Percentiles rank a stretch among this genome's conserved stretches.
phyloP scores from a whole-genome alignment of 2,888 invertebrate species.

The Nomada lathburiana region DNA sequence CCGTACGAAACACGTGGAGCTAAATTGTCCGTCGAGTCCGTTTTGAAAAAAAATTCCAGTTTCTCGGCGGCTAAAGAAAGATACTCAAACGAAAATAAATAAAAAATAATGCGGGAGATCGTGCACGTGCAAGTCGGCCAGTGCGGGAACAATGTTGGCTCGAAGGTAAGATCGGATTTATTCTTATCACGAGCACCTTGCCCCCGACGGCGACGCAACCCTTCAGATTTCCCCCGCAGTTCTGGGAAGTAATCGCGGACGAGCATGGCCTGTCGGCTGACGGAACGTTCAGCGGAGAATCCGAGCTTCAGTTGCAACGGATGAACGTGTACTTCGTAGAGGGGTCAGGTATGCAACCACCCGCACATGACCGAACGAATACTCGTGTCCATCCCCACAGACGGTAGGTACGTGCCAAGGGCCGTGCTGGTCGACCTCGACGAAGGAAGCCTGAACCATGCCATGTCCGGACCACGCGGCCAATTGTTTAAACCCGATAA shows the following conservation, averaged over 20 bases:
- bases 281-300: conserved; percentile 86
- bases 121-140: conserved; percentile 93
- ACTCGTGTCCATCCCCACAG: conserved; percentile 28
- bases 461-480: conserved; percentile 86
- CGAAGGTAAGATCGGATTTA: conserved; percentile 85
- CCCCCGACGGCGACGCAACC: background rate
- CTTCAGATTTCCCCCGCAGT: conserved; percentile 40
- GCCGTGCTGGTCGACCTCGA: conserved; percentile 88
- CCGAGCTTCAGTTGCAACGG: conserved; percentile 86
- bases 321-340: conserved; percentile 87
- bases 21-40: background rate
- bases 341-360: conserved; percentile 79
- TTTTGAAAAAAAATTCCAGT: background rate
- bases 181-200: background rate
- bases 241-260: conserved; percentile 92
- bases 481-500: conserved; percentile 88
- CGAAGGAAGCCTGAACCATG: conserved; percentile 88
- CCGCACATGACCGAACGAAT: background rate
- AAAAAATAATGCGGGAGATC: conserved; percentile 89
- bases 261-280: conserved; percentile 87
- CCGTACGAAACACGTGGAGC: too few species aligned
- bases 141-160: conserved; percentile 94
- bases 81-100: too few species aligned
- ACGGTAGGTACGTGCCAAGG: conserved; percentile 87
- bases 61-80: too few species aligned